Percentiles rank a stretch among this genome's conserved stretches.
Conservation (phyloP, 2,888 invertebrate genomes). For the Psylliodes chrysocephalus region DNA sequence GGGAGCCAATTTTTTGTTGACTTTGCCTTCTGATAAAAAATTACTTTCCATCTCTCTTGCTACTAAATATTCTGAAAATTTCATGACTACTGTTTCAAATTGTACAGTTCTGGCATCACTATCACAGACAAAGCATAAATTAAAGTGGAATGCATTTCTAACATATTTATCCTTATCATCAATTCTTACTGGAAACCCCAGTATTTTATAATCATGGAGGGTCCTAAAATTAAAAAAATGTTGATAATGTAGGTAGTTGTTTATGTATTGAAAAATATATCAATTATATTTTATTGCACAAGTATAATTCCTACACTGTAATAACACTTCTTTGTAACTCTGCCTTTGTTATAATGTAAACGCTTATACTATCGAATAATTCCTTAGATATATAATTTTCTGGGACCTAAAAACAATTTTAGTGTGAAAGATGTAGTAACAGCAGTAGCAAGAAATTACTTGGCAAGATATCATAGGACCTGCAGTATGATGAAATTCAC, state of each 20-base stretch:
- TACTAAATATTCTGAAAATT: slow-evolving; percentile 91
- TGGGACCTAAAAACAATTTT: slow-evolving; percentile 64
- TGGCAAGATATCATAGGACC: slow-evolving; percentile 89
- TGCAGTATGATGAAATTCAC: slow-evolving; percentile 80
- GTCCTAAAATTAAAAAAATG: slow-evolving; percentile 66
- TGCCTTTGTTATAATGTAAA: slow-evolving; percentile 95
- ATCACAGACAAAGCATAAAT: slow-evolving; percentile 94
- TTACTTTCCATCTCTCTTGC: slow-evolving; percentile 87
- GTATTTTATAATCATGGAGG: slow-evolving; percentile 82
- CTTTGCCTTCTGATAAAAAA: slow-evolving; percentile 82
- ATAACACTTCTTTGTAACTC: slow-evolving; percentile 90
- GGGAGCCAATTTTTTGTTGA: slow-evolving; percentile 72
- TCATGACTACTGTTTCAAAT: slow-evolving; percentile 94
- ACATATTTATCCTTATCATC: slow-evolving; percentile 85
- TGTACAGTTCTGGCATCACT: slow-evolving; percentile 89
- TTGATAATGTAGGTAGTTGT: neutral
- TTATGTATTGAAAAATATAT: neutral
- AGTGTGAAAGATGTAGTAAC: slow-evolving; percentile 1
- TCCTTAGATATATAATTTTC: slow-evolving; percentile 92
- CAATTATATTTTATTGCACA: neutral
- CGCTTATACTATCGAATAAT: slow-evolving; percentile 91
- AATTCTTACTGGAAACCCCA: slow-evolving; percentile 92
- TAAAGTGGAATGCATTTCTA: slow-evolving; percentile 94
- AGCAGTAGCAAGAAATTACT: slow-evolving; percentile 66
- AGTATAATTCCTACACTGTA: slow-evolving; percentile 77